Percentiles rank a stretch among this genome's conserved stretches.
Evolutionary conservation across 2,888 invertebrate species (phyloP).

Genomic region (Caenorhabditis doughertyi): DNA sequence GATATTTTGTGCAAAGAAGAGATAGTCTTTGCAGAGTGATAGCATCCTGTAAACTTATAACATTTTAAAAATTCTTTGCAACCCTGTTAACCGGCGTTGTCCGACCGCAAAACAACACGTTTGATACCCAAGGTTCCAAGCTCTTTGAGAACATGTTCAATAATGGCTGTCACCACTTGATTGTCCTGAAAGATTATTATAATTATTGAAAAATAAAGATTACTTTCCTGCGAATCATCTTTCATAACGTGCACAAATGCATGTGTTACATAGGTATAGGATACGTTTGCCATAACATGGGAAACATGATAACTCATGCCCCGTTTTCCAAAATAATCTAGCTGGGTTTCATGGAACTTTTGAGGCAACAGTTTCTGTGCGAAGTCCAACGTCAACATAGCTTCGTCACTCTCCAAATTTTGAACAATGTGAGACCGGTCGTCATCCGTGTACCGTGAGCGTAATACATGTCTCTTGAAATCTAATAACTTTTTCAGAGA

Average conservation of each 20-base stretch:
- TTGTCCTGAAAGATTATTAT: background rate
- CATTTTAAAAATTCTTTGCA: background rate
- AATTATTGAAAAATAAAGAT: background rate
- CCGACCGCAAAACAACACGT: background rate
- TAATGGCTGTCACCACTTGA: background rate
- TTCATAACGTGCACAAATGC: background rate
- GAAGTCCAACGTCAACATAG: background rate
- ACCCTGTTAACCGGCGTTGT: slow-evolving; percentile 11
- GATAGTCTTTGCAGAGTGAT: background rate
- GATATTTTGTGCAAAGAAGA: background rate
- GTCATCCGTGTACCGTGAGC: background rate
- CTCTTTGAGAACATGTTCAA: background rate
- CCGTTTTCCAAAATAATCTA: background rate
- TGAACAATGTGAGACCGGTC: background rate
- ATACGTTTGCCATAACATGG: background rate
- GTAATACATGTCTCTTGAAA: background rate
- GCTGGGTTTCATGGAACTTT: too few species aligned
- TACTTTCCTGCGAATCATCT: background rate
- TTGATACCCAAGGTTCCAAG: background rate
- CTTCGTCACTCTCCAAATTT: background rate
- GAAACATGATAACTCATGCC: background rate
- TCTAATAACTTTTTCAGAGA: background rate
- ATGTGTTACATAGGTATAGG: background rate
- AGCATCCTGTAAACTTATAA: background rate
- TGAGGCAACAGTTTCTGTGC: too few species aligned